These are phyloP conservation scores for Noctilio leporinus DNA, from an alignment of 2,113 vertebrate species.

Conservation along the genomic window DNA sequence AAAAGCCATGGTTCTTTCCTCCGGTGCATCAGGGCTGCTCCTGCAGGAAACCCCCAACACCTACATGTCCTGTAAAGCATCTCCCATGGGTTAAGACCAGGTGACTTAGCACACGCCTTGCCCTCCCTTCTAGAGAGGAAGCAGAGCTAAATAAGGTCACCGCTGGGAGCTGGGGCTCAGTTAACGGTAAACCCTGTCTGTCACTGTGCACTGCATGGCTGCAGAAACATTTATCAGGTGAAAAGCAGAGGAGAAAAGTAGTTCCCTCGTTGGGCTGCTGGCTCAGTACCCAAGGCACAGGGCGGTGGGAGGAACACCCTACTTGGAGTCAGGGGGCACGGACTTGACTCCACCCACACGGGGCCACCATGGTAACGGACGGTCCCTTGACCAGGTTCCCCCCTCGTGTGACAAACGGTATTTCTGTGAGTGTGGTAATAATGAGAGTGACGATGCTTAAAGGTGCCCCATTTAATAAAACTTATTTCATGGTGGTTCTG, in stretches of 20 bases:
- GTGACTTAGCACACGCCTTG: no score
- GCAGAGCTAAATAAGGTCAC: not conserved
- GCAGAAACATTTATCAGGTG: not conserved
- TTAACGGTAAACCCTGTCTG: not conserved
- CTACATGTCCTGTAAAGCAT: not conserved
- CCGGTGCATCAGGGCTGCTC: not conserved
- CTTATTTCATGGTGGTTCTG: not conserved
- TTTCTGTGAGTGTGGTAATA: not conserved
- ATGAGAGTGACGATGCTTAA: not conserved
- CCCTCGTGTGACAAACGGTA: not conserved
- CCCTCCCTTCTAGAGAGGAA: no score
- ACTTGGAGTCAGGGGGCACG: not conserved
- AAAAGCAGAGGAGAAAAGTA: not conserved
- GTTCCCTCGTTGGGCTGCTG: not conserved
- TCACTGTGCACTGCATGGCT: not conserved
- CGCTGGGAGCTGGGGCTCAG: not conserved
- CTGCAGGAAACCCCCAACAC: not conserved
- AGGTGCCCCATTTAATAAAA: not conserved
- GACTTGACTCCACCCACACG: not conserved
- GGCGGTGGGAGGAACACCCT: not conserved
- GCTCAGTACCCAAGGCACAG: not conserved
- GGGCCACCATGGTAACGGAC: fast-evolving
- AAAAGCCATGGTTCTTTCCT: not conserved
- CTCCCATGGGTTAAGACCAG: no score
- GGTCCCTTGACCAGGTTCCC: not conserved